phyloP scores from a whole-genome alignment of 2,113 vertebrate genomes.

The Phaetusa simplex region DNA sequence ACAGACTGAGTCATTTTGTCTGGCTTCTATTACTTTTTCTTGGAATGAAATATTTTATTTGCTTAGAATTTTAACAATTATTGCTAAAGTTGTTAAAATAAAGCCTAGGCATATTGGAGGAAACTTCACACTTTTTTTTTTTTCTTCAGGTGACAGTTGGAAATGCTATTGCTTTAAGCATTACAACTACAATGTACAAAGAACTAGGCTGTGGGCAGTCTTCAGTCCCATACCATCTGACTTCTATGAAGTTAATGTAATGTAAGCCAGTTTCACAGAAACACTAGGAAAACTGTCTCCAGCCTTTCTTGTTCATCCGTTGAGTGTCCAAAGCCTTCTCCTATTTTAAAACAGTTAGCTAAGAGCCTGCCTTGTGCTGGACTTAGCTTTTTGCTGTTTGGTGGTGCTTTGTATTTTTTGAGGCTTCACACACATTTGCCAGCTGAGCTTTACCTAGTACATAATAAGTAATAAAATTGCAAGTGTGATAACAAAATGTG shows the following conservation, averaged over 20 bases:
- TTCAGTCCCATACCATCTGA: not conserved
- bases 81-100: not conserved
- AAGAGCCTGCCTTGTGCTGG: not conserved
- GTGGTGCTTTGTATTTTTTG: not conserved
- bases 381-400: not conserved
- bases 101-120: not conserved
- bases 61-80: constrained; percentile 1
- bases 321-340: not conserved
- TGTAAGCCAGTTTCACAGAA: not conserved
- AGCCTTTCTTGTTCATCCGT: not conserved
- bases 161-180: not conserved
- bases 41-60: constrained; percentile 8
- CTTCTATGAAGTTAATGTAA: not conserved
- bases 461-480: not conserved
- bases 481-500: not conserved
- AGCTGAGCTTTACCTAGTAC: not conserved
- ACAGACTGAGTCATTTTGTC: not conserved
- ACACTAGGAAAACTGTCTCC: not conserved
- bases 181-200: not conserved
- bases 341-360: not conserved
- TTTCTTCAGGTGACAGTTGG: not conserved
- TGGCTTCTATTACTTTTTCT: constrained; percentile 1
- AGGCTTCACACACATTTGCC: not conserved
- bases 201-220: not conserved
- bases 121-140: not conserved